phyloP scores from a whole-genome alignment of 1,140 invertebrate genomes.

The Steinernema khuongi region DNA sequence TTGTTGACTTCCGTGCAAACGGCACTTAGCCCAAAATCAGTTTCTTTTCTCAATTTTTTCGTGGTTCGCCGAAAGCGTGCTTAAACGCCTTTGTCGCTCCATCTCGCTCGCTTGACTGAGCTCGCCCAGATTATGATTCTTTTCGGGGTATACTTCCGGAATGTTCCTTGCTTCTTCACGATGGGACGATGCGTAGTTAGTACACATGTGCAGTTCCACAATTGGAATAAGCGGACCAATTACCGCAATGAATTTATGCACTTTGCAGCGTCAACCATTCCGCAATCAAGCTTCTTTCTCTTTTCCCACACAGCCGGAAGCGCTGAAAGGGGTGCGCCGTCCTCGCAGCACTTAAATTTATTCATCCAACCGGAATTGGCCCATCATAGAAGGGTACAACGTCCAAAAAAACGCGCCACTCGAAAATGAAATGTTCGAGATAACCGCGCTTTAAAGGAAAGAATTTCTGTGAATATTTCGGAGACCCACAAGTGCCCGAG shows the following conservation, averaged over 20 bases:
- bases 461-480: too few species aligned
- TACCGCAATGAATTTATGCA: not conserved
- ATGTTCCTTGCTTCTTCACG: not conserved
- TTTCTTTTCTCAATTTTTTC: too few species aligned
- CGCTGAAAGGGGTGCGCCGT: not conserved
- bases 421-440: too few species aligned
- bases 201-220: not conserved
- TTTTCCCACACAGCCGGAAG: not conserved
- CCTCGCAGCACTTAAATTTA: not conserved
- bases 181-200: not conserved
- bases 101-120: too few species aligned
- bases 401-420: not conserved
- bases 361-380: not conserved
- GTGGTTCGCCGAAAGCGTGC: too few species aligned
- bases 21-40: not conserved
- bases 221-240: not conserved
- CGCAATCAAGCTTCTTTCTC: not conserved
- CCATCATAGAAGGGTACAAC: not conserved
- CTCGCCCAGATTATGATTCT: too few species aligned
- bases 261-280: not conserved
- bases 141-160: not conserved
- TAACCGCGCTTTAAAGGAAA: not conserved
- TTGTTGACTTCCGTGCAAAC: not conserved
- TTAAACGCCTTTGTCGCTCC: too few species aligned
- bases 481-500: too few species aligned